Conservation (phyloP, 2,113 vertebrate genomes). For the Calidris pygmaea region DNA sequence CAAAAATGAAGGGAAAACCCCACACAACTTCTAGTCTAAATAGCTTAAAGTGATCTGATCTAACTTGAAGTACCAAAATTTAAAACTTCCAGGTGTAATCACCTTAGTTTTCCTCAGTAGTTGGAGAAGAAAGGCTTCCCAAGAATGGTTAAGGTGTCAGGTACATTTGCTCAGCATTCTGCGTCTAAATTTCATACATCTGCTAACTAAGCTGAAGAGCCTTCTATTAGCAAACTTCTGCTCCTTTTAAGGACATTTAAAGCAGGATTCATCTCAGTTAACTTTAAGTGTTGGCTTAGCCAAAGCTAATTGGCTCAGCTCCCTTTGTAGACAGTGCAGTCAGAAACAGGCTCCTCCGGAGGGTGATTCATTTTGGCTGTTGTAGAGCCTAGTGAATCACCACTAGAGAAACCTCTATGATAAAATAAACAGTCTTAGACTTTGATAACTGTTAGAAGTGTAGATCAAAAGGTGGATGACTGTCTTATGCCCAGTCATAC, state of each 20-base stretch:
- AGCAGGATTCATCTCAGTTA: not conserved
- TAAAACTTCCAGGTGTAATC: not conserved
- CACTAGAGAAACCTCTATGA: not conserved
- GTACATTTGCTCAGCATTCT: not conserved
- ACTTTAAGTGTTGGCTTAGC: not conserved
- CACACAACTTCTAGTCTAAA: not conserved
- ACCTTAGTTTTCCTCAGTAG: not conserved
- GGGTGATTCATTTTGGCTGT: not conserved
- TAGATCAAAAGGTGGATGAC: not conserved
- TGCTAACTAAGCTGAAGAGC: not conserved
- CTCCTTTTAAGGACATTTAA: not conserved
- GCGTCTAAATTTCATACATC: rapidly evolving
- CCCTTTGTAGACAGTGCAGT: not conserved
- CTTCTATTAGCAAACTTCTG: not conserved
- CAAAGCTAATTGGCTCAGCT: not conserved
- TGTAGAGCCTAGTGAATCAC: not conserved
- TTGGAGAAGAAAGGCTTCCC: not conserved
- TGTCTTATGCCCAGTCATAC: not conserved
- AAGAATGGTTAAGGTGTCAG: not conserved
- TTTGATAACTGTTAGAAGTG: not conserved
- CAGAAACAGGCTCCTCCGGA: not conserved
- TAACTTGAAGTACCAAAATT: not conserved
- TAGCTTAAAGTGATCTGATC: not conserved
- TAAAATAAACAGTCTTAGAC: not conserved
- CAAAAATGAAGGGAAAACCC: not conserved